Conservation (phyloP, 2,797 vertebrate genomes). For the Neoniphon sammara region DNA sequence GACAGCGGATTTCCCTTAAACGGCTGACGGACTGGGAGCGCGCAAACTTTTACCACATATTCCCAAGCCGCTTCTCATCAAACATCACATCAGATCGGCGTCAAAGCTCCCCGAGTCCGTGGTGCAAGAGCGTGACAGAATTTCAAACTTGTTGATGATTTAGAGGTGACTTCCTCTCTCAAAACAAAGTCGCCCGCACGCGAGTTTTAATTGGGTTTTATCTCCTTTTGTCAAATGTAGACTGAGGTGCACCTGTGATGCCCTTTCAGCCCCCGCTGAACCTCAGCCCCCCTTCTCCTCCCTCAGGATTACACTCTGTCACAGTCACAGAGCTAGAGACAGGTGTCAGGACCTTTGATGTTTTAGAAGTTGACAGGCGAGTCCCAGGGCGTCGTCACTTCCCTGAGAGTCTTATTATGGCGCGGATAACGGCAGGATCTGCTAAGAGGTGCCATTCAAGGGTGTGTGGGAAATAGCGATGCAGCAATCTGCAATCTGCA, state of each 20-base stretch:
- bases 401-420: constrained; percentile 58
- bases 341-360: constrained; percentile 60
- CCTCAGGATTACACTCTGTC: constrained; percentile 31
- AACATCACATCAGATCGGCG: constrained; percentile 14
- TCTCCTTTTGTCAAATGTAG: constrained; percentile 6
- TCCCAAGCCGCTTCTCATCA: neutral
- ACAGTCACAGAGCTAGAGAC: constrained; percentile 31
- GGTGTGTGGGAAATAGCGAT: constrained; percentile 52
- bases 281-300: constrained; percentile 22
- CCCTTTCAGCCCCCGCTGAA: constrained; percentile 12
- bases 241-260: constrained; percentile 30
- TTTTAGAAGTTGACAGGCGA: constrained; percentile 64
- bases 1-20: neutral
- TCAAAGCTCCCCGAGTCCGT: constrained; percentile 19
- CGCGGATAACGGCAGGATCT: constrained; percentile 65
- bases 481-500: constrained; percentile 41
- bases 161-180: neutral
- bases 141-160: constrained; percentile 2
- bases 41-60: neutral
- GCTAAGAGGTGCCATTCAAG: constrained; percentile 71
- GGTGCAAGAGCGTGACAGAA: neutral
- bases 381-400: constrained; percentile 62
- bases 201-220: constrained; percentile 24
- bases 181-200: neutral
- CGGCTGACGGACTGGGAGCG: neutral